Conservation (phyloP, 2,888 invertebrate genomes). For the Chrysina gloriosa region DNA sequence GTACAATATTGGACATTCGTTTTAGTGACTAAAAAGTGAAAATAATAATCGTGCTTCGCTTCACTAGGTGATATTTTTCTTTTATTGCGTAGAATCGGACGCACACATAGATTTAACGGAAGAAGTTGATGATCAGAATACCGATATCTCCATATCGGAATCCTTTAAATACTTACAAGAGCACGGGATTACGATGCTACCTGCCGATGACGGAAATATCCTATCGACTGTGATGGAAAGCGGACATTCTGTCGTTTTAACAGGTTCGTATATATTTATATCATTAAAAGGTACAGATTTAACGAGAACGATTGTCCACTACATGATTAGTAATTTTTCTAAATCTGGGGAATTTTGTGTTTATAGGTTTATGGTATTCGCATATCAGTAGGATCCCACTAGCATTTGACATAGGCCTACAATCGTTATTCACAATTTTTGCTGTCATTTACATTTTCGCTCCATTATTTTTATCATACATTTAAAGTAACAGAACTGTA, state of each 20-base stretch:
- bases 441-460: too few species aligned
- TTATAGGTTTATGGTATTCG: too few species aligned
- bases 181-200: constrained; percentile 89
- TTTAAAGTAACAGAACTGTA: too few species aligned
- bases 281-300: not conserved
- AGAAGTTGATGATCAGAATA: constrained; percentile 8
- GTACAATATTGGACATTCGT: too few species aligned
- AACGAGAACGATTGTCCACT: not conserved
- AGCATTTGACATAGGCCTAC: too few species aligned
- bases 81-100: constrained; percentile 9
- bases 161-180: constrained; percentile 79
- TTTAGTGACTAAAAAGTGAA: too few species aligned
- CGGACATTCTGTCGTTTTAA: constrained; percentile 87
- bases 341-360: too few species aligned
- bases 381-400: too few species aligned
- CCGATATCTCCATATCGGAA: constrained; percentile 55
- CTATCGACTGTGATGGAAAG: constrained; percentile 85
- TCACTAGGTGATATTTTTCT: too few species aligned
- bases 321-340: not conserved
- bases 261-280: constrained; percentile 67
- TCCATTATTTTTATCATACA: too few species aligned
- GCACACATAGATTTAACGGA: constrained; percentile 6
- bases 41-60: too few species aligned
- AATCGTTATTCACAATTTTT: too few species aligned
- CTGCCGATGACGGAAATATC: constrained; percentile 78